Base-by-base conservation (phyloP, 2,113 vertebrate species). In the Sitta europaea region DNA sequence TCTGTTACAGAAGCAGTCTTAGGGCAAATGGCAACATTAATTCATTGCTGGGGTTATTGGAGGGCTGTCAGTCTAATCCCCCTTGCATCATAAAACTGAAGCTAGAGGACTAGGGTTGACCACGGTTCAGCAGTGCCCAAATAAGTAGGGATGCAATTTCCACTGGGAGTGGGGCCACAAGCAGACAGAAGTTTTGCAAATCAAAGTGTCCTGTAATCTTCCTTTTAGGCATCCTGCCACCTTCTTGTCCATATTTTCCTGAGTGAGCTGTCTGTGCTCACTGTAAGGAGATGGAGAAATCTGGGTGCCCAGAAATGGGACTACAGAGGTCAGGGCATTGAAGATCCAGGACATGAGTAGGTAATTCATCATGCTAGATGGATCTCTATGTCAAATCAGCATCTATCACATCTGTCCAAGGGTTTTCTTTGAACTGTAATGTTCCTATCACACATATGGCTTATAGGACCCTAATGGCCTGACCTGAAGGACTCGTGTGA, bases 141-240 rank as follows among this genome's bases (percentile, higher is more conserved):
- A 24, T 57, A n/a, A 72, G 20, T 53, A 48, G 40, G 45, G 93
- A 90, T 67, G 55, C 31, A 47, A 42, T 86, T 95, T 94, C 65
- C 58, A 51, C 42, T 72, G 87, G 33, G 27, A 67, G n/a, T 58
- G 40, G 21, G 20, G 14, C 74, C 66, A 86, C 36, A 53, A 78
- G 59, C 14, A 76, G 50, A 29, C 16, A 65, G 40, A 78, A 79
- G 24, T 29, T 48, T 65, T 42, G 20, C 63, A 87, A 47, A 92
- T 84, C 63, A 20, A 58, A 84, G 42, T 11, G 5, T 72, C 38
- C 19, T 55, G 19, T 67, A 72, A 77, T 61, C 86, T 88, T 42
- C 12, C 43, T 85, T 85, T 71, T 47, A 67, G 77, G 48, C 65
- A 67, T 45, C 77, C 55, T 81, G 51, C 53, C 70, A 85, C 22